phyloP scores from a whole-genome alignment of 2,888 invertebrate species.

The Drosophila anceps region DNA sequence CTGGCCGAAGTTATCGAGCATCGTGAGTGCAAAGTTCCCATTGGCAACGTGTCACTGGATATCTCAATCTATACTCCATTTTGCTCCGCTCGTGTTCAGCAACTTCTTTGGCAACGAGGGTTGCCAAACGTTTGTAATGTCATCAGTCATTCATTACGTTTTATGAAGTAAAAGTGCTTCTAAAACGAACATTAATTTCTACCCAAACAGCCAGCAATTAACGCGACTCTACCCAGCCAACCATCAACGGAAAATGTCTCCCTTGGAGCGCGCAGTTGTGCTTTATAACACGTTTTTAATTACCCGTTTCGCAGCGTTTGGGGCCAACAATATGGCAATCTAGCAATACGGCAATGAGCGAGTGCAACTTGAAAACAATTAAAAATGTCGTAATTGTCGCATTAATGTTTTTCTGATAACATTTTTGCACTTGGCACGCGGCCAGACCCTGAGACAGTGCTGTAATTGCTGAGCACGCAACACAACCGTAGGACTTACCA shows the following conservation, averaged over 20 bases:
- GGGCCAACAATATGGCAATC: constrained; percentile 54
- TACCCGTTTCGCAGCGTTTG: constrained; percentile 62
- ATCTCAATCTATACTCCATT: constrained; percentile 2
- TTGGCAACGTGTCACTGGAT: constrained; percentile 35
- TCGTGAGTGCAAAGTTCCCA: constrained; percentile 48
- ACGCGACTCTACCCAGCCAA: constrained; percentile 43
- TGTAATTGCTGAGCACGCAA: constrained; percentile 65
- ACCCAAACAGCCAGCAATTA: constrained; percentile 57
- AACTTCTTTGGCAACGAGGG: neutral
- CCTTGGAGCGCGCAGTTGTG: constrained; percentile 42
- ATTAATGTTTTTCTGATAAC: constrained; percentile 81
- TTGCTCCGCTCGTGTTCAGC: neutral
- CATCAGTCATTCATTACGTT: constrained; percentile 77
- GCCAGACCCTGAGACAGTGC: constrained; percentile 40
- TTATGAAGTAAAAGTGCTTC: constrained; percentile 59
- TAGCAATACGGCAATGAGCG: constrained; percentile 54
- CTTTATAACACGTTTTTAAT: constrained; percentile 78
- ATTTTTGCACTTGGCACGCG: constrained; percentile 61
- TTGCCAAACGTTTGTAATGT: constrained; percentile 56
- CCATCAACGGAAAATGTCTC: neutral
- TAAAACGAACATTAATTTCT: constrained; percentile 68
- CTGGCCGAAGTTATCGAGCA: constrained; percentile 13
- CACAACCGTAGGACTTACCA: constrained; percentile 30
- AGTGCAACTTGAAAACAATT: constrained; percentile 77
- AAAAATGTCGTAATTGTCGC: constrained; percentile 81